Percentiles rank a stretch among this genome's conserved stretches.
These are phyloP conservation scores for Cryptocephalus moraei DNA, from an alignment of 2,888 invertebrate species.

Conservation along the genomic window DNA sequence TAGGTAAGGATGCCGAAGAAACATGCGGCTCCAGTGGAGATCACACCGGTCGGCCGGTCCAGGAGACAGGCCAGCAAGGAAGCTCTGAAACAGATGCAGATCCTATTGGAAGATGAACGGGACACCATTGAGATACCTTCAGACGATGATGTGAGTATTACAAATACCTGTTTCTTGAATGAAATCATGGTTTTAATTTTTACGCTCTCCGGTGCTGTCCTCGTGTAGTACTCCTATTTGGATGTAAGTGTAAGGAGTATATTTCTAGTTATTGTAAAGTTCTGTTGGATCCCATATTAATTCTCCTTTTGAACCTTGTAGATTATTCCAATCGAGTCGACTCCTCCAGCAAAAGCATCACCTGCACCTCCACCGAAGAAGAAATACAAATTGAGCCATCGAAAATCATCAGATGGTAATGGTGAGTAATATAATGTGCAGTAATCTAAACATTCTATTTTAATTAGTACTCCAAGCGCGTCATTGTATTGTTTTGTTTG, in stretches of 20 bases:
- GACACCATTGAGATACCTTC: slow-evolving; percentile 41
- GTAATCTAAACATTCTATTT: background rate
- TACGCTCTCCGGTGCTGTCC: no score
- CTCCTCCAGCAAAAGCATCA: slow-evolving; percentile 7
- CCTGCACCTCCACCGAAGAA: slow-evolving; percentile 31
- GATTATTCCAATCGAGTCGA: slow-evolving; percentile 23
- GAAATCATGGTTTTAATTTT: no score
- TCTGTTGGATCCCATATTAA: no score
- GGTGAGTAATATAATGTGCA: slow-evolving; percentile 15
- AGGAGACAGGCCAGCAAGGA: slow-evolving; percentile 35
- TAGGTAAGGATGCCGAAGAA: slow-evolving; percentile 25
- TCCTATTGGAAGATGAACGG: slow-evolving; percentile 31
- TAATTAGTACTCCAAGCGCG: no score
- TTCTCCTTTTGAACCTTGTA: slow-evolving; percentile 4
- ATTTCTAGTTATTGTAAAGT: no score
- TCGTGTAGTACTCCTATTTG: no score
- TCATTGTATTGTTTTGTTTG: background rate
- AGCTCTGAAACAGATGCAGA: slow-evolving; percentile 34
- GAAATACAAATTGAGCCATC: slow-evolving; percentile 31
- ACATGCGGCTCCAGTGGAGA: slow-evolving; percentile 9
- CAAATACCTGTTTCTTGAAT: no score
- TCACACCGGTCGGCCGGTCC: slow-evolving; percentile 13
- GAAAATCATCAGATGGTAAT: slow-evolving; percentile 33
- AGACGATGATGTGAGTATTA: slow-evolving; percentile 26
- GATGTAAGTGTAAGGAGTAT: no score